Evolutionary conservation across 35 echinoderm and acorn worm species (phyloP), one percentile per base, ranked within the genome.

Genomic region (Patiria miniata): DNA sequence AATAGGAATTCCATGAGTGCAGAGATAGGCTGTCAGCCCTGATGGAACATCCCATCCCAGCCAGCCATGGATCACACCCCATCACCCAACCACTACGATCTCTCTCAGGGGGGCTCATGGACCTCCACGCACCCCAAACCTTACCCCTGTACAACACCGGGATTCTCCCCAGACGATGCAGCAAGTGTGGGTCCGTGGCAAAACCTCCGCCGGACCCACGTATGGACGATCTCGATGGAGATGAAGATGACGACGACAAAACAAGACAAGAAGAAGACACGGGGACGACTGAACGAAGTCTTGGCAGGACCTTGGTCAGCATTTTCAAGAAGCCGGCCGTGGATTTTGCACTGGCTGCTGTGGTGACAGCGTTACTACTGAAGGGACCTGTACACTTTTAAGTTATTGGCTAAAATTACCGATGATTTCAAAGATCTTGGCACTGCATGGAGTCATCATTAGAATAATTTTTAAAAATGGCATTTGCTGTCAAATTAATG

Each of bases 271-370:
- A 26, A 4, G 39, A 36, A 80, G 30, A 50, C 0, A 37, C 22
- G 15, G 39, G 34, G 50, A 32, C 47, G n/a, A 5, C 2, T 12
- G 8, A 26, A 23, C 30, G 5, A 10, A 61, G 68, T 26, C 39
- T 57, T 37, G 33, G 36, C 39, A 19, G 57, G 44, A 85, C 57
- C 65, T 18, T 79, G 68, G 77, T 52, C 18, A 39, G 61, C 52
- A 39, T 91, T 29, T 68, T 91, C 5, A 91, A 85, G 51, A 91
- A 39, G 26, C 89, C 89, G 37, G 81, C 89, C 7, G 89, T 91
- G 18, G 89, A 91, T 40, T 54, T 91, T 54, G 82, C 82, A 33
- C 37, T 91, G 39, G 83, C 18, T 52, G 89, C 61, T 7, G 52
- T 61, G 12, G 53, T 91, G 68, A 56, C 76, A 7, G 83, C 61